Evolutionary conservation across 2,113 vertebrate genomes (phyloP).

Genomic region (Tympanuchus pallidicinctus): DNA sequence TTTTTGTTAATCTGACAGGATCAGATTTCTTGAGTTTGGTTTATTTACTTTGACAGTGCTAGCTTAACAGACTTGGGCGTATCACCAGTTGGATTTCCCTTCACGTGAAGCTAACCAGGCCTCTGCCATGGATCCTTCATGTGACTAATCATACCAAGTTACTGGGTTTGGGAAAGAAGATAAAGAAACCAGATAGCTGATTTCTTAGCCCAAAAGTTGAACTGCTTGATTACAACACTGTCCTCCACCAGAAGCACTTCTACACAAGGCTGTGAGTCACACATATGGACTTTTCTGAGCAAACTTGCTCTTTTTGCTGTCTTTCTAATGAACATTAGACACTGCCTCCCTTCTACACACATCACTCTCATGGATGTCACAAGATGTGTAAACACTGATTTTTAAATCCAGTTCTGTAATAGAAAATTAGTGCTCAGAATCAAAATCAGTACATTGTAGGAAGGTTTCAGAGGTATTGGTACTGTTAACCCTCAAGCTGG

Average conservation of each 20-base stretch:
- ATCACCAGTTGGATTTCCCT: not conserved
- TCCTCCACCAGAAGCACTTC: not conserved
- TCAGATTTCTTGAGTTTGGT: not conserved
- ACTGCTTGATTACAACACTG: not conserved
- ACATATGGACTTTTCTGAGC: not conserved
- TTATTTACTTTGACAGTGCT: not conserved
- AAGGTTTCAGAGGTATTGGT: not conserved
- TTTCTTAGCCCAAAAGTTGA: not conserved
- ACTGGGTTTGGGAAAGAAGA: not conserved
- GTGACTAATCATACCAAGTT: not conserved
- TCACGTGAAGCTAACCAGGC: not conserved
- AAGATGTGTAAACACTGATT: not conserved
- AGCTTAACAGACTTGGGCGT: not conserved
- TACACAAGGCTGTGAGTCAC: not conserved
- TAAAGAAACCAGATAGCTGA: not conserved
- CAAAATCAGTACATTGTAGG: not conserved
- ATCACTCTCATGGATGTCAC: not conserved
- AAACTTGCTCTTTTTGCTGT: not conserved
- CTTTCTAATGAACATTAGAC: not conserved
- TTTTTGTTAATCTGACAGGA: not conserved
- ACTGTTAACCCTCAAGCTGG: not conserved
- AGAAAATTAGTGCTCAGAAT: not conserved
- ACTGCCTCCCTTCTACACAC: not conserved
- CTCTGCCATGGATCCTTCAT: not conserved
- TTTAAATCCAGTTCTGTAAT: not conserved